A percentile compares a stretch with the other conserved stretches of the same genome.
Evolutionary conservation across 1,140 invertebrate genomes (phyloP).

Genomic region (Drosophila subpulchrella): DNA sequence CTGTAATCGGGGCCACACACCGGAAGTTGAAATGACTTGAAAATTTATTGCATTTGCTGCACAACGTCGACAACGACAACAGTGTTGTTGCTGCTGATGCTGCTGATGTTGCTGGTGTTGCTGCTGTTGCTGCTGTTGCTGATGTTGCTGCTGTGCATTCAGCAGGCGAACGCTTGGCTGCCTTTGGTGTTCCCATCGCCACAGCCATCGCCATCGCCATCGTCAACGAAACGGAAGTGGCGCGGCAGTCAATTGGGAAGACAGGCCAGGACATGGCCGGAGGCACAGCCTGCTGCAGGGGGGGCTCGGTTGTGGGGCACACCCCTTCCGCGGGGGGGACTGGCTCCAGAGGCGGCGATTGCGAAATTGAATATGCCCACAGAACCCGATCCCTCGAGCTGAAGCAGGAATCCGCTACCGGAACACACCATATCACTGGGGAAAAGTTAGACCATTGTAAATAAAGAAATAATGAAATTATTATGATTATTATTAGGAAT

Average conservation of each 20-base stretch:
- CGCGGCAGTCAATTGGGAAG: slow-evolving; percentile 77
- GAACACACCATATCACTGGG: slow-evolving; percentile 6
- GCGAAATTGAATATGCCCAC: slow-evolving; percentile 76
- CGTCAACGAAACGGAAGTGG: slow-evolving; percentile 70
- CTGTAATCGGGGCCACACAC: slow-evolving; percentile 81
- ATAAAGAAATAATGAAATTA: too few relatives aligned
- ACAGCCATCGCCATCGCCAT: slow-evolving; percentile 29
- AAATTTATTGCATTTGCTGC: slow-evolving; percentile 82
- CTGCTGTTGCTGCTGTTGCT: slow-evolving; percentile 7
- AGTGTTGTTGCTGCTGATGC: slow-evolving; percentile 30
- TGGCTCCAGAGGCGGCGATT: slow-evolving; percentile 52
- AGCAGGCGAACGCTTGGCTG: slow-evolving; percentile 53
- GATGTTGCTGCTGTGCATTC: slow-evolving; percentile 48
- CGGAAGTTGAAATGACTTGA: slow-evolving; percentile 83
- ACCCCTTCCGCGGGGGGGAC: neutral
- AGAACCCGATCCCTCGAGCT: slow-evolving; percentile 20
- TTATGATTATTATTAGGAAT: too few relatives aligned
- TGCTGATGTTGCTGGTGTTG: slow-evolving; percentile 1
- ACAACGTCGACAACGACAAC: slow-evolving; percentile 33
- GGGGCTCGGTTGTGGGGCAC: neutral
- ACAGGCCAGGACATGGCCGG: slow-evolving; percentile 64
- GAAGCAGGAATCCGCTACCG: slow-evolving; percentile 21
- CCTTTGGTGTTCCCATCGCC: slow-evolving; percentile 46
- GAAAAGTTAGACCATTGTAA: neutral
- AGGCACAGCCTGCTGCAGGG: slow-evolving; percentile 17